phyloP scores from a whole-genome alignment of 2,888 invertebrate species.

The Eupithecia tripunctaria region DNA sequence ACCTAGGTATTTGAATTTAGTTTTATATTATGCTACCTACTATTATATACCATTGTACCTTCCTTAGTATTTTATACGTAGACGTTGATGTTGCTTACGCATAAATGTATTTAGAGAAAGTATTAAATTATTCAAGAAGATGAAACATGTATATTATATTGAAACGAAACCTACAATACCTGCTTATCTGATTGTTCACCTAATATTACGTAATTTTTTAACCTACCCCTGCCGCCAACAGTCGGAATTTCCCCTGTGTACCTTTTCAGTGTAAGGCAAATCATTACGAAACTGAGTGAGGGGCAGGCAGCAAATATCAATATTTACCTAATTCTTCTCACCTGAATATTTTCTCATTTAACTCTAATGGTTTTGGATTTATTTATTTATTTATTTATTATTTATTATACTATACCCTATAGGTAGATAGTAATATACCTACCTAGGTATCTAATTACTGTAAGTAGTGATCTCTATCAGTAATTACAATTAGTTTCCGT shows the following conservation, averaged over 20 bases:
- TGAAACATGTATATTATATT: conserved; percentile 8
- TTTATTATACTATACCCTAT: no score
- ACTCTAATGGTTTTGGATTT: no score
- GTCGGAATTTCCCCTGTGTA: not conserved
- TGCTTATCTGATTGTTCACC: not conserved
- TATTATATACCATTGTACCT: not conserved
- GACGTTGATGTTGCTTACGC: conserved; percentile 68
- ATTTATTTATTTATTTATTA: no score
- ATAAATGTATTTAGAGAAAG: conserved; percentile 38
- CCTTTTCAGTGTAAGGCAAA: not conserved
- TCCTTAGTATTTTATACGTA: conserved; percentile 22
- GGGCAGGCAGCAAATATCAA: not conserved
- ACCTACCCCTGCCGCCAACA: not conserved
- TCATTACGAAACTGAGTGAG: not conserved
- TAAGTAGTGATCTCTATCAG: no score
- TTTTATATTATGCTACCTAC: no score
- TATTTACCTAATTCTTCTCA: no score
- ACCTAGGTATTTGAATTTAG: no score
- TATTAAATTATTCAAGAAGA: conserved; percentile 14
- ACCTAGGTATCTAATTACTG: no score
- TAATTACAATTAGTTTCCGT: no score
- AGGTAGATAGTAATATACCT: no score
- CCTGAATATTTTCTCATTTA: no score
- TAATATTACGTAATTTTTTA: not conserved
- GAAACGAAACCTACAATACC: no score